Base-by-base conservation (phyloP, 1,140 invertebrate genomes). In the Nasonia giraulti region DNA sequence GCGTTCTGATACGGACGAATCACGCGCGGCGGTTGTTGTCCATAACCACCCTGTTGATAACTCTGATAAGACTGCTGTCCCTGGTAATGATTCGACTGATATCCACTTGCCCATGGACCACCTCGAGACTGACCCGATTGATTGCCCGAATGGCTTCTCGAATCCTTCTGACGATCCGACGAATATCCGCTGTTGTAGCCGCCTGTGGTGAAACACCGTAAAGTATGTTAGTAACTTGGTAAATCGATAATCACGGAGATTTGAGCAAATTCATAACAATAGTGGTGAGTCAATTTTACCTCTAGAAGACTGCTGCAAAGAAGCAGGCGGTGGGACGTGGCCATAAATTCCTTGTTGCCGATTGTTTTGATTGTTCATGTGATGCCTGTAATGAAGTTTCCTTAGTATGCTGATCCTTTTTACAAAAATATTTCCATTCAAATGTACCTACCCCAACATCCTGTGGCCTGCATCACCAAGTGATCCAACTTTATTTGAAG, bases 391-490 rank as follows among this genome's bases (percentile, higher is more conserved):
- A 87, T 86, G 73, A 86, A 17, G 62, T 40, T 11, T 3, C 2
- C 6, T 31, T 12, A 71, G 10, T 78, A n/a, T 71, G 27, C 50
- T 74, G 47, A 47, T 80, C 79, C 33, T 55, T 8, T 27, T 44
- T 20, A 74, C 31, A 50, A 17, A 66, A 20, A 62, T 62, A 62
- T 62, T 62, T 62, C n/a, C 17, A 20, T 62, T 20, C 20, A 68
- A 12, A 4, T 23, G 47, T 77, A 88, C 86, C 84, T 89, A 92
- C 89, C 89, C 93, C 71, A 97, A 83, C 94, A 96, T 96, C 87
- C 96, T 93, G 88, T 96, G 96, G 0, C 96, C 96, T 20, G 96
- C 94, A 2, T 87, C 87, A 82, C 94, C 95, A 10, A 97, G 90
- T 11, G 91, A 94, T 44, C 95, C 96, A 79, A 94, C 90, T 78